Base-by-base conservation (phyloP, 1,140 invertebrate genomes). In the Pseudomyrmex concolor region DNA sequence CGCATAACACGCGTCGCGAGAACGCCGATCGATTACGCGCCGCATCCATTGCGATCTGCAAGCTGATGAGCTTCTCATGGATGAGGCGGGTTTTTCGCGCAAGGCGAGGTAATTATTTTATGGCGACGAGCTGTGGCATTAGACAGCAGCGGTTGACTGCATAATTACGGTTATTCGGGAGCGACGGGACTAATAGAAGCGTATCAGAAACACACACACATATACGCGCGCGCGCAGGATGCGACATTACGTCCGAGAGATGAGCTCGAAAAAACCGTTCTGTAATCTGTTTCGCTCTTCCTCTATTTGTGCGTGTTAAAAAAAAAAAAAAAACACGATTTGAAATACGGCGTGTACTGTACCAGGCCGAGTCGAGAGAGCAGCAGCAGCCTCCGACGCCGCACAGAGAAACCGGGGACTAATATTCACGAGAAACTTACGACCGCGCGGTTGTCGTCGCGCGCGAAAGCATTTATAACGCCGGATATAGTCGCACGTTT, bases 21-120 rank as follows among this genome's bases (percentile, higher is more conserved):
- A 80, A 48, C 76, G 66, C 64, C 74, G 60, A 74, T 78, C 74
- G 63, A 78, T 78, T 78, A 68, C 73, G 73, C 73, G 25, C 72
- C 13, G 59, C 73, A 48, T 43, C 50, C 73, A 48, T 43, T 25
- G 25, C 48, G 73, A 68, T 63, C 45, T 22, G 72, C 72, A 59
- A 8, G 15, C 50, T 77, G 51, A 77, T 45, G 74, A 68, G 51
- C 34, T 34, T 22, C 13, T 63, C 43, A 43, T 22, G 51, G 76
- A 25, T 9, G 34, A 70, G n/a, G 50, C 51, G 63, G 19, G 74
- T 45, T n/a, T 54, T 78, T 51, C 63, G 63, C 63, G 64, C 15
- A 25, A 43, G 13, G 51, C 51, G 34, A 70, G 64, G 64, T 57
- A 78, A 78, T 78, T 78, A 78, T 78, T 78, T 78, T 70, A 78